Evolutionary conservation across 1,140 invertebrate species (phyloP), one percentile per base, ranked within the genome.

Genomic region (Zaprionus vittiger): DNA sequence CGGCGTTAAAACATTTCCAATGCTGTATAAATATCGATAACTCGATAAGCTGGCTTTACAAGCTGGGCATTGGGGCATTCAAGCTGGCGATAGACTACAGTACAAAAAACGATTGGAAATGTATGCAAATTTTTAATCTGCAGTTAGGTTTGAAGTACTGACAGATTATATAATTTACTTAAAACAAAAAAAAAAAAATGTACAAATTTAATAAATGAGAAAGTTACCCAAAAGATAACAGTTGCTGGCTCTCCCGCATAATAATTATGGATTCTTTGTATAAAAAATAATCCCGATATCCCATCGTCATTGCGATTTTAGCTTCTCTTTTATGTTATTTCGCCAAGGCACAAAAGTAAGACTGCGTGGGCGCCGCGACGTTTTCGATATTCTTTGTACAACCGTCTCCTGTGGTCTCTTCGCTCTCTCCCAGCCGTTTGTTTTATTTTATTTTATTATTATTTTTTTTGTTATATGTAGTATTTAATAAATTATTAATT

Each of bases 401-500:
- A n/a, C 20, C 38, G 14, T 60, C 65, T 64, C 26, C 71, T 61
- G 60, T 44, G 38, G 34, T 61, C 61, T 64, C 60, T 52, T 5
- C 20, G 17, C 11, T 22, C 47, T 12, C 26, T 3, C 38, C 24
- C 17, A 55, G 47, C 56, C 28, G 6, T 56, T 62, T 67, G 17
- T 68, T 74, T 67, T 37, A 56, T 69, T 69, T 59, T 56, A 64
- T 63, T 44, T 49, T 60, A 17, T 17, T 37, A 34, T 20, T 66
- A 26, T 38, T 34, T 61, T 15, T 31, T 57, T 59, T 72, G 34
- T 65, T 81, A 56, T 57, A 67, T 78, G 71, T 84, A 79, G 79
- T 81, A 87, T 87, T 86, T 87, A 86, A 86, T 86, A 86, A 86
- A 87, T 86, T 86, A 86, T 86, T 86, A 86, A 87, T 80, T 83